Conservation (phyloP, 2,888 invertebrate genomes). For the Caradrina kadenii region DNA sequence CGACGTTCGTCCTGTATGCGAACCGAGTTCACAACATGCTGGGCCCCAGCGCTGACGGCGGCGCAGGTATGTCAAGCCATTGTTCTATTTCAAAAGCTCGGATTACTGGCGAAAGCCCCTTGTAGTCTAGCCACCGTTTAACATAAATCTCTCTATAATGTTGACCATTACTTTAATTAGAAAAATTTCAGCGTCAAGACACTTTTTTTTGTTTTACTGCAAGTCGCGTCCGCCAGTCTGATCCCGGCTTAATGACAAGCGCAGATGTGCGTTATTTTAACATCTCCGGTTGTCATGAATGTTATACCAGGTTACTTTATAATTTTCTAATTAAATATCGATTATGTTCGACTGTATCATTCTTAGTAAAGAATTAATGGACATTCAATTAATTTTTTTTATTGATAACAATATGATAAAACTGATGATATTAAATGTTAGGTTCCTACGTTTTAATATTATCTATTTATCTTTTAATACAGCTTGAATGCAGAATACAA, state of each 20-base stretch:
- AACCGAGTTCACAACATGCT: slow-evolving; percentile 98
- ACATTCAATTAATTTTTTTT: neutral
- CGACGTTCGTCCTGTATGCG: slow-evolving; percentile 97
- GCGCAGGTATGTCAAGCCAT: slow-evolving; percentile 92
- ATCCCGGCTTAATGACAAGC: slow-evolving; percentile 49
- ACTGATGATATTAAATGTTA: slow-evolving; percentile 1
- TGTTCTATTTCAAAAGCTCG: slow-evolving; percentile 62
- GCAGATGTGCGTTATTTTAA: slow-evolving; percentile 34
- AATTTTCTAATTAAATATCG: slow-evolving; percentile 19
- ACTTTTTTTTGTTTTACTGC: slow-evolving; percentile 34
- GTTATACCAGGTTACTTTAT: slow-evolving; percentile 41
- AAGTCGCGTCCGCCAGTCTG: slow-evolving; percentile 54
- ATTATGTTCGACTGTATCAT: slow-evolving; percentile 28
- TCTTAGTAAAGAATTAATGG: neutral
- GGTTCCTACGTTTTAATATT: neutral
- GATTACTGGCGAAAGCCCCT: slow-evolving; percentile 58
- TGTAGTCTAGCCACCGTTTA: slow-evolving; percentile 32
- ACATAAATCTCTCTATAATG: slow-evolving; percentile 34
- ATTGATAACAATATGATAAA: neutral
- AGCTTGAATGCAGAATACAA: slow-evolving; percentile 5
- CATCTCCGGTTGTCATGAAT: slow-evolving; percentile 39
- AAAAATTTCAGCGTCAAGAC: slow-evolving; percentile 15
- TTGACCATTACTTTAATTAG: slow-evolving; percentile 41
- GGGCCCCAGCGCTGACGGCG: slow-evolving; percentile 97
- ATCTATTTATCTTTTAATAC: no score